Base-by-base conservation (phyloP, 2,797 vertebrate species). In the Uromys caudimaculatus region DNA sequence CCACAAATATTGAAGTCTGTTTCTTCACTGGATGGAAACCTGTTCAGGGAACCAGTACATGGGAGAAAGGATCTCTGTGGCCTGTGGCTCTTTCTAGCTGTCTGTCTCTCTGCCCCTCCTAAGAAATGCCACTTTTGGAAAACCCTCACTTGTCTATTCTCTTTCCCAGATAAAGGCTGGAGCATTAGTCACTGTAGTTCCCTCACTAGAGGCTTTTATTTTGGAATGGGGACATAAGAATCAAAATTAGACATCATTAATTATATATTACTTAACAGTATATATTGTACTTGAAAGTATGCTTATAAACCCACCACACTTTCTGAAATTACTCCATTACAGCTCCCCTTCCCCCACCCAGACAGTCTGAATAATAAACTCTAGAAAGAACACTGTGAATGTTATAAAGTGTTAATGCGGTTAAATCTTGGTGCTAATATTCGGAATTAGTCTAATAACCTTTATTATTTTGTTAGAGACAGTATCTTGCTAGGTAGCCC, bases 341-440 rank as follows among this genome's bases (percentile, higher is more conserved):
- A 64, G 1, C 10, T 52, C 41, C 38, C 44, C 52, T 10, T 16
- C 14, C 1, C 9, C 21, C 38, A 19, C 24, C 10, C 38, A 83
- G 77, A 95, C 47, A 90, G 84, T 90, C 50, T 69, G 64, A 91
- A 88, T 81, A 95, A 95, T 79, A 81, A 96, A 76, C 69, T 91
- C 50, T 52, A 67, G 73, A 83, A 89, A 94, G 64, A 32, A 21
- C 6, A 87, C 52, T 77, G 32, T 88, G 88, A 56, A 90, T 95
- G 83, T 58, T 81, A 77, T 91, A 47, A 91, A 54, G 38, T 91
- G 41, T 77, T 84, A 76, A 77, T 35, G 27, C 81, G 56, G 79
- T 47, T 86, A 88, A 93, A 60, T 50, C 67, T 94, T 76, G 93
- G 16, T 92, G 52, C 38, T 77, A 94, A 19, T 82, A 19, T 92